Evolutionary conservation across 64 coral and sea anemone genomes (phyloP), one percentile per base, ranked within the genome.

Genomic region (Actinia equina): DNA sequence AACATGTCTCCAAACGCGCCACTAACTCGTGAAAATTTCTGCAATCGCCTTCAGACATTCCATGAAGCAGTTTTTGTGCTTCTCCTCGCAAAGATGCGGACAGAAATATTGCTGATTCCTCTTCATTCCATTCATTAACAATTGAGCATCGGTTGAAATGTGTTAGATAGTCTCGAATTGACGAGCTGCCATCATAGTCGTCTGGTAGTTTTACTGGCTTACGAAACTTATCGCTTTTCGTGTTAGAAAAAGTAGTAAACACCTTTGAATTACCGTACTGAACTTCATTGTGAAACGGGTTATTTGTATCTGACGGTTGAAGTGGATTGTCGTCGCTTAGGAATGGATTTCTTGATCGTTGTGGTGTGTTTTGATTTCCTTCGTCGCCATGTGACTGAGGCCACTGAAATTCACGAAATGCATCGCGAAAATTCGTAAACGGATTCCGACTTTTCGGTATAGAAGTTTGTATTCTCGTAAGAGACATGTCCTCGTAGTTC

Each of bases 81-180:
- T 86, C 83, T 1, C 82, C 45, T 27, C 69, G 67, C 19, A 87
- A 27, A 37, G 42, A 25, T 87, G 86, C 45, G 9, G 69, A 69
- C n/a, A 87, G n/a, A 55, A 87, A 87, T 77, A 87, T 15, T 51
- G 86, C 86, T 43, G 84, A 86, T 63, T 86, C 84, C 61, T 86
- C 84, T 63, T 51, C 25, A 65, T 23, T 86, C 84, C 84, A 86
- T 14, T 41, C 84, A 57, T 86, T 79, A 86, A 86, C 84, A 43
- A 86, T 37, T 63, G 56, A 57, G 3, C 22, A 86, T 86, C 57
- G 23, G 61, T 86, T 86, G 25, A 86, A 86, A 86, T 86, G 84
- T 42, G 27, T 59, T 27, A 64, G 84, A 65, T 86, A 86, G 64
- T 86, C 84, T 86, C 59, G 61, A 15, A 86, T 57, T 18, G 84